These are phyloP conservation scores for Eulemur rufifrons DNA, from an alignment of 2,113 vertebrate genomes.

Conservation along the genomic window DNA sequence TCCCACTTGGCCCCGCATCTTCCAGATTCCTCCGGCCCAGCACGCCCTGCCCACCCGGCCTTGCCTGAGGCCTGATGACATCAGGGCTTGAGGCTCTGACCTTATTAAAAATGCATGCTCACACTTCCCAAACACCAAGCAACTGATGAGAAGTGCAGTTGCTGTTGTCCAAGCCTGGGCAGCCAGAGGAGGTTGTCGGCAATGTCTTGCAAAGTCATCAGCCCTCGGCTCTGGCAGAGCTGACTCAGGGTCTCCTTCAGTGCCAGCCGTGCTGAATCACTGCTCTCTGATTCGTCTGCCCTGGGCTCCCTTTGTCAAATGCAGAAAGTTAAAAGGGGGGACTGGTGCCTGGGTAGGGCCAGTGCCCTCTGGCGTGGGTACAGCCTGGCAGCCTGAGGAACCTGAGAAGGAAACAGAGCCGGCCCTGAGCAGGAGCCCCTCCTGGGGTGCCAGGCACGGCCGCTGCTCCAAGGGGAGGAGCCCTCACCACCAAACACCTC, in stretches of 20 bases:
- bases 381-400: not conserved
- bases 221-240: not conserved
- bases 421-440: not conserved
- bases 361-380: not conserved
- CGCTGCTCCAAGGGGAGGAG: not conserved
- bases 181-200: not conserved
- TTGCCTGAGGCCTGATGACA: not conserved
- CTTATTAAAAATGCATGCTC: not conserved
- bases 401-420: not conserved
- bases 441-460: no score
- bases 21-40: not conserved
- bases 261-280: not conserved
- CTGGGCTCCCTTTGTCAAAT: rapidly evolving
- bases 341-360: rapidly evolving
- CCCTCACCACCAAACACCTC: not conserved
- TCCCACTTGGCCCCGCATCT: slow-evolving; percentile 16
- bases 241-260: not conserved
- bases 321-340: rapidly evolving
- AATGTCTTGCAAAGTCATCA: not conserved
- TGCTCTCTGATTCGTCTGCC: not conserved
- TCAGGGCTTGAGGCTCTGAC: not conserved
- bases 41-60: not conserved
- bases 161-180: not conserved
- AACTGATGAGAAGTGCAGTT: not conserved
- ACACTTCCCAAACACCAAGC: not conserved